A percentile compares a stretch with the other conserved stretches of the same genome.
Conservation (phyloP, 2,797 vertebrate genomes). For the Liasis olivaceus region DNA sequence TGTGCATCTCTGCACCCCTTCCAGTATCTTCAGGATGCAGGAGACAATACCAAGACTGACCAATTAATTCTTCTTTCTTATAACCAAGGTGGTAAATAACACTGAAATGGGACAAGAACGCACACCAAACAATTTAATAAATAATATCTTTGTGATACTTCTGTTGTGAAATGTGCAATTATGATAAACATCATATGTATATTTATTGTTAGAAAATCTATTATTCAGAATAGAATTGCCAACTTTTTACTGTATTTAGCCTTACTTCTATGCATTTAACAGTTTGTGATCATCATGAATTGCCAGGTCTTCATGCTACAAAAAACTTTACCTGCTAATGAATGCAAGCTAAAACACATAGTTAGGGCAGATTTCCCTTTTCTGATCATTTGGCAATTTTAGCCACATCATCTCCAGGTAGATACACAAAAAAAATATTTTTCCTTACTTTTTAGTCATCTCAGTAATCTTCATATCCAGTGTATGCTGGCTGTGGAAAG, state of each 20-base stretch:
- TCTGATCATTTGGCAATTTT: not conserved
- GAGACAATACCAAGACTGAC: slow-evolving; percentile 85
- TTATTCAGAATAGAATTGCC: not conserved
- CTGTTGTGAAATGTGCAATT: not conserved
- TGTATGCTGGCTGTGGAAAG: slow-evolving; percentile 75
- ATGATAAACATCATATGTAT: not conserved
- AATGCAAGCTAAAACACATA: not conserved
- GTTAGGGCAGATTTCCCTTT: not conserved
- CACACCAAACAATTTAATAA: slow-evolving; percentile 9
- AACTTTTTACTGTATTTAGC: not conserved
- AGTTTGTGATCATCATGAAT: not conserved
- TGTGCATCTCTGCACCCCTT: slow-evolving; percentile 72
- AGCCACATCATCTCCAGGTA: not conserved
- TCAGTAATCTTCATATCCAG: slow-evolving; percentile 80
- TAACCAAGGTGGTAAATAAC: slow-evolving; percentile 80
- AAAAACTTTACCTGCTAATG: not conserved
- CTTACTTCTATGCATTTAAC: not conserved
- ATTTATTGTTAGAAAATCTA: not conserved
- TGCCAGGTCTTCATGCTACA: not conserved
- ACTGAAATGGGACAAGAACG: slow-evolving; percentile 49
- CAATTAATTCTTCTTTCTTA: slow-evolving; percentile 73
- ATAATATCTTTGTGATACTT: not conserved
- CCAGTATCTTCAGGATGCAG: slow-evolving; percentile 82
- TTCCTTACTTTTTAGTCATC: slow-evolving; percentile 76
- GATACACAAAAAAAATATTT: not conserved